phyloP scores from a whole-genome alignment of 2,888 invertebrate species.

The Augiades crinisus region DNA sequence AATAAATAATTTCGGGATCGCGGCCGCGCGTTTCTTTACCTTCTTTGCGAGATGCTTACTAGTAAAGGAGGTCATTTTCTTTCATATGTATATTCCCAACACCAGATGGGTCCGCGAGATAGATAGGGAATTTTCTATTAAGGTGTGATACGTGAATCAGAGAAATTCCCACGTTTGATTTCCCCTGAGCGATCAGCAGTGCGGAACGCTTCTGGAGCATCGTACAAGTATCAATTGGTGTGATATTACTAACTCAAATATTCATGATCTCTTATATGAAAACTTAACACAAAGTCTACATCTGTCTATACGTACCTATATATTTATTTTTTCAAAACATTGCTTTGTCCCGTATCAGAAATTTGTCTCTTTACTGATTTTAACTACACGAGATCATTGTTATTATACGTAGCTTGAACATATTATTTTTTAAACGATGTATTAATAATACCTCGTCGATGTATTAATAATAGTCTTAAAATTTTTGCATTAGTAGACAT shows the following conservation, averaged over 20 bases:
- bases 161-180: conserved; percentile 51
- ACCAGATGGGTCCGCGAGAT: conserved; percentile 19
- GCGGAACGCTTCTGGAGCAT: conserved; percentile 11
- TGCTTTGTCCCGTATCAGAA: no score
- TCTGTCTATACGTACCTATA: no score
- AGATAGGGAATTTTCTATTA: conserved; percentile 25
- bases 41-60: no score
- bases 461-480: no score
- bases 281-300: conserved; percentile 5
- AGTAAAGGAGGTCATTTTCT: conserved; percentile 3
- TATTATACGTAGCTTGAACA: no score
- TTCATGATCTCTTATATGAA: conserved; percentile 13
- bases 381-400: no score
- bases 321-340: neutral
- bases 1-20: no score
- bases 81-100: conserved; percentile 1
- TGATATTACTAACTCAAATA: conserved; percentile 19
- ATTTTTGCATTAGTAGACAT: no score
- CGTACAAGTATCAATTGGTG: conserved; percentile 11
- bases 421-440: no score
- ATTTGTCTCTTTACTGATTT: no score
- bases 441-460: no score
- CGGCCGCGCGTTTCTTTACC: no score
- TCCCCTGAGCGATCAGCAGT: conserved; percentile 47
- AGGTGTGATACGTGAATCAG: conserved; percentile 38